Conservation (phyloP, 2,797 vertebrate species). For the Clamator glandarius region DNA sequence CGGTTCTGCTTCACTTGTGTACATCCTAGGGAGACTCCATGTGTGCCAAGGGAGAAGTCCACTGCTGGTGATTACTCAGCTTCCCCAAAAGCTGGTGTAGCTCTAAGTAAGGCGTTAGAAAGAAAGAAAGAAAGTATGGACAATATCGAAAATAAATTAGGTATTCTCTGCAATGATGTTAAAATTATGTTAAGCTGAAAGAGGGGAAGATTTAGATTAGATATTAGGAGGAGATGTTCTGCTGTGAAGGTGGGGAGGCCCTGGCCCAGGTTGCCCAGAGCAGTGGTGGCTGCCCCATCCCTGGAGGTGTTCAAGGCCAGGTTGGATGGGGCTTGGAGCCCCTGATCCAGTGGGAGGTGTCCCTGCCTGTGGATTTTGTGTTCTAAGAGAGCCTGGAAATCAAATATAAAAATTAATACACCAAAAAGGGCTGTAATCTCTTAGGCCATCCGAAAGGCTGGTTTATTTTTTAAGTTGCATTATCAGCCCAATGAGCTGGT, state of each 20-base stretch:
- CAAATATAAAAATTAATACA: not conserved
- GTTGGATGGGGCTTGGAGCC: no score
- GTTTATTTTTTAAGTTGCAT: not conserved
- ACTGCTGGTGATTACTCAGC: not conserved
- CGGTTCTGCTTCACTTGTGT: not conserved
- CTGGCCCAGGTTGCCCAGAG: no score
- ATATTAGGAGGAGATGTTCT: no score
- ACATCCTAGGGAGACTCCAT: accelerated
- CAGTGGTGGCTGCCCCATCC: no score
- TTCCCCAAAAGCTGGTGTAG: not conserved
- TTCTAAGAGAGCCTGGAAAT: not conserved
- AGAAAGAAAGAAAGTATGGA: not conserved
- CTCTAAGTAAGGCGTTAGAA: not conserved
- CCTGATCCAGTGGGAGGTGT: no score
- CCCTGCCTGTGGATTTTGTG: no score
- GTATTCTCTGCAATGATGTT: not conserved
- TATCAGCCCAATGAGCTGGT: not conserved
- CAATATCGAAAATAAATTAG: not conserved
- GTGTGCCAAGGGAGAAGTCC: not conserved
- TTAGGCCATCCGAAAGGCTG: not conserved
- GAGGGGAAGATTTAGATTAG: no score
- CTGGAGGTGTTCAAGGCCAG: no score
- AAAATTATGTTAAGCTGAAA: no score
- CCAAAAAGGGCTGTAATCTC: not conserved
- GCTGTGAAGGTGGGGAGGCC: no score